phyloP scores from a whole-genome alignment of 1,140 invertebrate genomes.

The Cherax quadricarinatus region DNA sequence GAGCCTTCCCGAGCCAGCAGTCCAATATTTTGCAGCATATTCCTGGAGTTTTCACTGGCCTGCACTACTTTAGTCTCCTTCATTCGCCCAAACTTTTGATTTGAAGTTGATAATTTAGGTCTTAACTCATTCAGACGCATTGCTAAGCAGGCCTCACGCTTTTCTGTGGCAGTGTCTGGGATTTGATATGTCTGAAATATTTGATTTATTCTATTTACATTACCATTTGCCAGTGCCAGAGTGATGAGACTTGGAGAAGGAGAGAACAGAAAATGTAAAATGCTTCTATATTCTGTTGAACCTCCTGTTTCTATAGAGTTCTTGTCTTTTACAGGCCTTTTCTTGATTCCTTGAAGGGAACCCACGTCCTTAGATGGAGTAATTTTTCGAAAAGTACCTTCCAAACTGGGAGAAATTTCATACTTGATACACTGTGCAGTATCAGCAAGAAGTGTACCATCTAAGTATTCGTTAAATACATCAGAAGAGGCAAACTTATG shows the following conservation, averaged over 20 bases:
- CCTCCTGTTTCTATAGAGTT: background rate
- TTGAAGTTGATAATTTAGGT: slow-evolving; percentile 37
- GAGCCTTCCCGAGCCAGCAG: slow-evolving; percentile 50
- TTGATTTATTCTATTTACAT: slow-evolving; percentile 42
- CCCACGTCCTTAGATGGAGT: background rate
- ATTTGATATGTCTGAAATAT: slow-evolving; percentile 42
- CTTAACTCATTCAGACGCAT: slow-evolving; percentile 43
- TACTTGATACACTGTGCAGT: slow-evolving; percentile 7
- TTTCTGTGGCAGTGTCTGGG: slow-evolving; percentile 31
- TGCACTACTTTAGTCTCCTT: slow-evolving; percentile 9
- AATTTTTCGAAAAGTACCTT: background rate
- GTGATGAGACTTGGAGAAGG: slow-evolving; percentile 56
- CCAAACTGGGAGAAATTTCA: background rate
- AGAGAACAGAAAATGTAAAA: slow-evolving; percentile 52
- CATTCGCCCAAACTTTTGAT: slow-evolving; percentile 13
- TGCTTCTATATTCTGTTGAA: slow-evolving; percentile 22
- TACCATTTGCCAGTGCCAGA: slow-evolving; percentile 52
- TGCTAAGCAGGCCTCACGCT: slow-evolving; percentile 40
- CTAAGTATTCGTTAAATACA: slow-evolving; percentile 45
- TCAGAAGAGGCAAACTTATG: slow-evolving; percentile 43
- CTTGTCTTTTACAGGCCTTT: slow-evolving; percentile 31
- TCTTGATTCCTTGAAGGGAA: background rate
- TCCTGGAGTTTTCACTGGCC: background rate
- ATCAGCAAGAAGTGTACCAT: slow-evolving; percentile 48
- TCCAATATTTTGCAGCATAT: slow-evolving; percentile 45